These are phyloP conservation scores for Amazona vittata DNA, from an alignment of 2,113 vertebrate genomes.

Conservation along the genomic window DNA sequence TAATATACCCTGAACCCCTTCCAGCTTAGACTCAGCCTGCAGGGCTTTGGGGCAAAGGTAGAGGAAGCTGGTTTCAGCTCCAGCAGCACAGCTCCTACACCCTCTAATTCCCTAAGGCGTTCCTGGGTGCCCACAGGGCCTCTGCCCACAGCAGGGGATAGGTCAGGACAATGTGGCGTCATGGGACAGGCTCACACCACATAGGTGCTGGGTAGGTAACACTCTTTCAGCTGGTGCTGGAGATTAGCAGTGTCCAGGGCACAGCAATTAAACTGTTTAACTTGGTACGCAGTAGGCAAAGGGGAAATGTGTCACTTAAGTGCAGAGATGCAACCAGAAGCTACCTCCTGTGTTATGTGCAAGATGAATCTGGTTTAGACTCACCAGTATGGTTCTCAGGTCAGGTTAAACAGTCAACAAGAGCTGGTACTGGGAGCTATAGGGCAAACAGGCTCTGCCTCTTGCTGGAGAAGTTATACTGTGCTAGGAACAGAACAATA, in stretches of 20 bases:
- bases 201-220: fast-evolving
- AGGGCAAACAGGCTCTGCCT: neutral
- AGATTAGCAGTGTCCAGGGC: neutral
- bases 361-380: neutral
- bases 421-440: neutral
- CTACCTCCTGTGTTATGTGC: neutral
- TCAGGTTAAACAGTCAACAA: neutral
- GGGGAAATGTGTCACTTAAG: neutral
- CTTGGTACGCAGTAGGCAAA: fast-evolving
- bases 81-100: neutral
- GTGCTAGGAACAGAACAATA: slow-evolving; percentile 21
- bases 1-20: neutral
- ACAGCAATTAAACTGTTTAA: neutral
- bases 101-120: neutral
- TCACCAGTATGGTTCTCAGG: neutral
- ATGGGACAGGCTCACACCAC: fast-evolving
- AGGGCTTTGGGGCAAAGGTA: neutral
- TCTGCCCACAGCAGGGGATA: neutral
- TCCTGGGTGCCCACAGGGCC: neutral
- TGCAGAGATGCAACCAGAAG: neutral
- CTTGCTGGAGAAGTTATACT: neutral
- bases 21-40: neutral
- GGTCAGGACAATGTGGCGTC: fast-evolving
- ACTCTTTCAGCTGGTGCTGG: fast-evolving
- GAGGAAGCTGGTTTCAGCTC: neutral